Evolutionary conservation across 2,888 invertebrate genomes (phyloP), one percentile per base, ranked within the genome.

Genomic region (Stenolophus ochropezus): DNA sequence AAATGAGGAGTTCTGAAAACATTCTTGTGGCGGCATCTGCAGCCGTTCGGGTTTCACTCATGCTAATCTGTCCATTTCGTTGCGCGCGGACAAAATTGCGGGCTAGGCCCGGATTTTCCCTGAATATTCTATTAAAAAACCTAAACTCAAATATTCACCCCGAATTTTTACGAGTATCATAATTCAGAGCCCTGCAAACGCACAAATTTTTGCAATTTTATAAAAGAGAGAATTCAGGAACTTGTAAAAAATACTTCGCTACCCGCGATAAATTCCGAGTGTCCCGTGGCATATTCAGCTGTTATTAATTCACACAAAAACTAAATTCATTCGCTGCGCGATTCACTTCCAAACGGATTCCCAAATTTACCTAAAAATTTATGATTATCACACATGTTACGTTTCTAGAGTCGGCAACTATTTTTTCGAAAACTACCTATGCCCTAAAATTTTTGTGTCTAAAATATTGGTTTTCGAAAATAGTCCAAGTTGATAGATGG

Each of bases 1-100:
- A 65, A 77, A 77, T 77, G 77, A 61, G 61, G 61, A 49, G 11
- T 77, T 23, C 61, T 42, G 77, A 20, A 77, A 77, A 77, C 75
- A 33, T 75, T 75, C 75, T 75, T 75, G 73, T 47, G 33, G 75
- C 27, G 33, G 27, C 75, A 75, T 53, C 75, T 75, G 75, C 53
- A 51, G 23, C 6, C 21, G 33, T 25, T 61, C 27, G 33, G 42
- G 33, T 16, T 42, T 5, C 42, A 49, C 49, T 49, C 73, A 77
- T 77, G 77, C 61, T 77, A 77, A 77, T 77, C 49, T 77, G 47
- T 65, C 58, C 58, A 27, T 75, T 75, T 56, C 20, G 27, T 16
- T 33, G 20, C 42, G 33, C 73, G 16, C 27, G 51, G 56, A 76
- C 56, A 76, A 76, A 56, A 76, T 42, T 77, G 61, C 49, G 6